Percentiles rank a stretch among this genome's conserved stretches.
Evolutionary conservation across 2,797 vertebrate genomes (phyloP).

Genomic region (Xiphophorus birchmanni): DNA sequence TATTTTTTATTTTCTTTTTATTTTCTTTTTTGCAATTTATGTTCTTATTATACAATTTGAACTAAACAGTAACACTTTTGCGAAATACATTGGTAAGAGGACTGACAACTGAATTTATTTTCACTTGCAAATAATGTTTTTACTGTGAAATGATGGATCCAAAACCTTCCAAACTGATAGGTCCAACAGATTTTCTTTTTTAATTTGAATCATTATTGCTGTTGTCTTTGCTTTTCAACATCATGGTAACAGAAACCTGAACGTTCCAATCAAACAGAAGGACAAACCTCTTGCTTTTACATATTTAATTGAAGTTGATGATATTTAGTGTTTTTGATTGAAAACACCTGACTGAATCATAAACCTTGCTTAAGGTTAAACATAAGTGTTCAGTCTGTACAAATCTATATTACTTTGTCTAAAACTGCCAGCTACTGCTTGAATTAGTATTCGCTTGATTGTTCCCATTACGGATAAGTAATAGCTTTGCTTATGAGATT

Average conservation of each 20-base stretch:
- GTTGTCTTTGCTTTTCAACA: neutral
- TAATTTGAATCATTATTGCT: neutral
- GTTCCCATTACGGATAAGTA: constrained; percentile 13
- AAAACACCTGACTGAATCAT: neutral
- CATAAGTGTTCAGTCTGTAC: neutral
- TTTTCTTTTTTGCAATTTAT: neutral
- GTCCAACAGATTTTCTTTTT: neutral
- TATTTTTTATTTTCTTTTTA: neutral
- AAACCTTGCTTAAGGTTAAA: constrained; percentile 1
- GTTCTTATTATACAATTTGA: neutral
- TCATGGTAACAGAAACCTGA: neutral
- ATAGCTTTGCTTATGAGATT: constrained; percentile 23
- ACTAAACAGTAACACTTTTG: neutral
- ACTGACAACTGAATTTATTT: neutral
- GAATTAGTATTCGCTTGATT: constrained; percentile 22
- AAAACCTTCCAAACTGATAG: neutral
- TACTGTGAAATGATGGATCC: neutral
- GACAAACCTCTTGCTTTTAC: neutral
- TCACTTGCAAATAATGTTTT: neutral
- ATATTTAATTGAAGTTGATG: neutral
- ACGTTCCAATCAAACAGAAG: neutral
- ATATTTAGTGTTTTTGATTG: neutral
- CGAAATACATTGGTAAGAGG: neutral
- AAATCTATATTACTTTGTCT: neutral
- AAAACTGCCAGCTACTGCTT: neutral